Evolutionary conservation across 2,888 invertebrate genomes (phyloP), one percentile per base, ranked within the genome.

Genomic region (Dioctria linearis): DNA sequence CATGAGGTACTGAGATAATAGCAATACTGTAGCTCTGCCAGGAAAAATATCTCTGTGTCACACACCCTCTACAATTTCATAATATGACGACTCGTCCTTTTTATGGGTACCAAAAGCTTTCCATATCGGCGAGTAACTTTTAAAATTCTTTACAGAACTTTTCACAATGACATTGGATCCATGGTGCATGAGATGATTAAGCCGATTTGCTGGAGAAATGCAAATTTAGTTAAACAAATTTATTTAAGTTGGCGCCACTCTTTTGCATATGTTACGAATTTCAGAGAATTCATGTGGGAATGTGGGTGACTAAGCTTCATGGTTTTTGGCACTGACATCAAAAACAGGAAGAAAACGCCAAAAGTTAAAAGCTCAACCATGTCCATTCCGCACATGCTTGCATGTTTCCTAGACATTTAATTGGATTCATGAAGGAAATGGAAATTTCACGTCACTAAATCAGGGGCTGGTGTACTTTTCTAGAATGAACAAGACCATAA

Each of bases 41-140:
- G 54, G 51, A n/a, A 39, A 39, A 51, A 25, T 25, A 3, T 25
- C 49, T 49, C 6, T 69, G 37, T 69, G 51, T 49, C 69, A 69
- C 51, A n/a, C 40, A 65, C 42, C 40, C n/a, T 8, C 54, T 11
- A 11, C 54, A 54, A 11, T 8, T 4, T 8, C 54, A 9, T 11
- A 5, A 54, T 11, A 54, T 54, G 54, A 49, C 11, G 25, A 8
- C 9, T 11, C 49, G 49, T 69, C 51, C 69, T 25, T 37, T 61
- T 61, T 61, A 25, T 5, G 61, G 39, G n/a, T n/a, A n/a, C n/a
- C 25, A 67, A 46, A 51, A 69, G 43, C 11, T 69, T 51, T 37
- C 54, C 51, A 69, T 69, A 13, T 51, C 69, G 51, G 39, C 25
- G 39, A 3, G 25, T 6, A 69, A 69, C 69, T 69, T 69, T 51